Evolutionary conservation across 1,140 invertebrate species (phyloP), one percentile per base, ranked within the genome.

Genomic region (Hydropsyche tenuis): DNA sequence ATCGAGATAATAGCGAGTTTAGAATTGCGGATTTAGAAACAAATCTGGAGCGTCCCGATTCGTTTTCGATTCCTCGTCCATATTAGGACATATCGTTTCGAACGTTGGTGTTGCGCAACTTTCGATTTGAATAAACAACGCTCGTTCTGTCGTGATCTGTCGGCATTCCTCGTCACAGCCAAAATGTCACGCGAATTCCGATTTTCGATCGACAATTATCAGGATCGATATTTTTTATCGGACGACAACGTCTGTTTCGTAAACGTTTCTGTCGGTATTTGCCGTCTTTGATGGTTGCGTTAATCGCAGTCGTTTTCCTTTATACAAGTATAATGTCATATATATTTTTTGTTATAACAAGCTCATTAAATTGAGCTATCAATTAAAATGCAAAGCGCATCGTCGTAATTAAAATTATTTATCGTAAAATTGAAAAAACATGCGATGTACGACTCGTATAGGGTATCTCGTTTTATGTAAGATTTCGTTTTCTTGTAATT

Each of bases 351-450:
- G 45, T 16, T 20, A 18, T 18, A 53, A 16, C n/a, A 9, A 18
- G 48, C 20, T 18, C 9, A 6, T 16, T 20, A 53, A 53, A 53
- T 53, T 53, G 18, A 53, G 48, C 20, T 20, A 53, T 53, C n/a
- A 53, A 53, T 53, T 53, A 53, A 53, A 53, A 53, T 53, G 48
- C 48, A 53, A 53, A 53, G 48, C 48, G 48, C 48, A 53, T 53
- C 48, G 48, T 53, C 20, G n/a, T 20, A 53, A 53, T 53, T 53
- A 53, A 53, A 53, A 53, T 53, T 18, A 1, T 18, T 20, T 14
- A 53, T 18, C 20, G 20, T 9, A 53, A 53, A 53, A 53, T 18
- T 5, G 7, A 53, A 53, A 20, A 53, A 53, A n/a, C n/a, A n/a
- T n/a, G n/a, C n/a, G n/a, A n/a, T n/a, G n/a, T n/a, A n/a, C n/a